phyloP scores from a whole-genome alignment of 1,140 invertebrate genomes.

The Anagrus nilaparvatae region DNA sequence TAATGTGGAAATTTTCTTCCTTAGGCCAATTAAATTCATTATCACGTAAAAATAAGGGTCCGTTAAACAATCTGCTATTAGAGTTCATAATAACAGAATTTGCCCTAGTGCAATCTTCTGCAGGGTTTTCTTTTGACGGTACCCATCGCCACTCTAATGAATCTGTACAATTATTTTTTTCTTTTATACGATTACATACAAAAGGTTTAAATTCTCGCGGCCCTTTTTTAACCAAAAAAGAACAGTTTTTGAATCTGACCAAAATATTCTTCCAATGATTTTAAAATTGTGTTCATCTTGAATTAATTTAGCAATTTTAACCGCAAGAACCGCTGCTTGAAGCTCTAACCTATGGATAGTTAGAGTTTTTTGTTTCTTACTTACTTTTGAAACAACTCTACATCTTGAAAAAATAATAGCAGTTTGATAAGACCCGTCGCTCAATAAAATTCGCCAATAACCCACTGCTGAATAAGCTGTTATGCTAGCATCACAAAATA shows the following conservation, averaged over 20 bases:
- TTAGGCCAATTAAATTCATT: neutral
- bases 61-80: neutral
- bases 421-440: neutral
- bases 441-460: conserved; percentile 8
- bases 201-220: neutral
- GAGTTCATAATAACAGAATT: neutral
- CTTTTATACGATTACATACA: conserved; percentile 1
- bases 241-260: neutral
- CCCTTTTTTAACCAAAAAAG: conserved; percentile 2
- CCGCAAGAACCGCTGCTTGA: neutral
- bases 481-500: conserved; percentile 21
- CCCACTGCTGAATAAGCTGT: conserved; percentile 20
- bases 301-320: neutral
- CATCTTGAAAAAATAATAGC: neutral
- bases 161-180: neutral
- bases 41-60: neutral
- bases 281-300: neutral
- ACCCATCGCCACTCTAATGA: conserved; percentile 5
- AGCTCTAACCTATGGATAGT: neutral
- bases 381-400: neutral
- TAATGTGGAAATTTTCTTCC: neutral
- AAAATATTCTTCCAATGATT: neutral
- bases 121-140: neutral
- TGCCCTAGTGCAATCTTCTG: neutral
- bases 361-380: neutral